These are phyloP conservation scores for Cyanocitta stelleri DNA, from an alignment of 2,113 vertebrate genomes.

Conservation along the genomic window DNA sequence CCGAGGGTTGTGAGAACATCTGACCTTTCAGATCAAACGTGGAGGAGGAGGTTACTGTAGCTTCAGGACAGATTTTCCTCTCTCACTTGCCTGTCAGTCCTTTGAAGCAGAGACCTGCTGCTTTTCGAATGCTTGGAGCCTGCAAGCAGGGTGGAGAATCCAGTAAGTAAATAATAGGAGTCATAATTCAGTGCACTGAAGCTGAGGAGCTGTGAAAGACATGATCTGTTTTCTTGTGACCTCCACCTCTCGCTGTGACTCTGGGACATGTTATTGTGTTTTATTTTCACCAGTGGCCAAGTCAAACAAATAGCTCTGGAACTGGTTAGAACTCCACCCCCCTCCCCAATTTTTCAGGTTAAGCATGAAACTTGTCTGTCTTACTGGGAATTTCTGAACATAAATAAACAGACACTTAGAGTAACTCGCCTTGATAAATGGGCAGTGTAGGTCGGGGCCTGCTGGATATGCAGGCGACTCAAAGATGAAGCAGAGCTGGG, in stretches of 20 bases:
- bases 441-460: conserved; percentile 25
- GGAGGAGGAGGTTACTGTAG: neutral
- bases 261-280: conserved; percentile 28
- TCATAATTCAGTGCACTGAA: neutral
- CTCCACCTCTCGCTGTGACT: conserved; percentile 19
- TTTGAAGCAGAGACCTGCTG: conserved; percentile 34
- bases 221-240: conserved; percentile 48
- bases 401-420: conserved; percentile 56
- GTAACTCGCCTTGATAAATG: conserved; percentile 61
- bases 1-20: neutral
- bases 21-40: neutral
- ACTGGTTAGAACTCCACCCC: conserved; percentile 10
- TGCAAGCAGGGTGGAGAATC: neutral
- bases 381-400: conserved; percentile 52
- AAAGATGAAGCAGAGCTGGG: conserved; percentile 62
- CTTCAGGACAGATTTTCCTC: neutral
- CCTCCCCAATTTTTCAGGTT: conserved; percentile 13
- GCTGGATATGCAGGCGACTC: conserved; percentile 52
- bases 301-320: conserved; percentile 47
- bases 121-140: neutral
- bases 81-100: neutral
- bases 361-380: conserved; percentile 54
- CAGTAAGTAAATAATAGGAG: conserved; percentile 26
- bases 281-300: conserved; percentile 43
- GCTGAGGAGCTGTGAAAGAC: conserved; percentile 44